phyloP scores from a whole-genome alignment of 1,140 invertebrate species.

The Plectrocnemia conspersa region DNA sequence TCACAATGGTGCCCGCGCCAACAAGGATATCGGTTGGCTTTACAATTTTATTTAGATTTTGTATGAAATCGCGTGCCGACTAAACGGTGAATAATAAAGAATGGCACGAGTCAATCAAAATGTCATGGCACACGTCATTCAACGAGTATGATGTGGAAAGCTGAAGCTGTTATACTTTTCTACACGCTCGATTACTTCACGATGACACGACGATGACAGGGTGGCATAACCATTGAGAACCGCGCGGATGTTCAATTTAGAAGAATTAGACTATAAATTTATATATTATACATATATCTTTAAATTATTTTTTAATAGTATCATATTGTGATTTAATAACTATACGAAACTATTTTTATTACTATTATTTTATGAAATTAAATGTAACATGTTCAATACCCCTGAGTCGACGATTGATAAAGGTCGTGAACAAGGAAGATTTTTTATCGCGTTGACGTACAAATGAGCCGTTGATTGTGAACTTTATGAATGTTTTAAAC shows the following conservation, averaged over 20 bases:
- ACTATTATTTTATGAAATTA: background rate
- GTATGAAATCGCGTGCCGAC: constrained; percentile 18
- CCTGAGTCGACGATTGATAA: constrained; percentile 16
- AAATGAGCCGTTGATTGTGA: constrained; percentile 14
- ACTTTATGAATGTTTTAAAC: constrained; percentile 28
- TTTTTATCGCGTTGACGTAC: constrained; percentile 10
- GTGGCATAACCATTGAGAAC: background rate
- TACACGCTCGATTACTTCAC: constrained; percentile 12
- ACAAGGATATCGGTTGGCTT: too few species aligned
- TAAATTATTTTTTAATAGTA: background rate
- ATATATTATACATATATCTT: background rate
- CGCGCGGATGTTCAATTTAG: background rate
- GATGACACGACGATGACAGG: constrained; percentile 5
- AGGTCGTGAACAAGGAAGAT: constrained; percentile 11
- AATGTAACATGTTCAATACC: background rate
- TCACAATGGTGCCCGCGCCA: too few species aligned
- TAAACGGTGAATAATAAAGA: constrained; percentile 12
- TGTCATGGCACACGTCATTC: constrained; percentile 9
- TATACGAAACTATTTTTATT: background rate
- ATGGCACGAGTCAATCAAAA: constrained; percentile 20
- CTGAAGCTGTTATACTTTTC: constrained; percentile 13
- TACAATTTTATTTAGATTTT: too few species aligned
- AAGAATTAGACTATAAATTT: background rate
- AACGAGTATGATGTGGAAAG: background rate
- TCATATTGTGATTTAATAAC: background rate